phyloP scores from a whole-genome alignment of 2,113 vertebrate species.

The Pluvialis apricaria region DNA sequence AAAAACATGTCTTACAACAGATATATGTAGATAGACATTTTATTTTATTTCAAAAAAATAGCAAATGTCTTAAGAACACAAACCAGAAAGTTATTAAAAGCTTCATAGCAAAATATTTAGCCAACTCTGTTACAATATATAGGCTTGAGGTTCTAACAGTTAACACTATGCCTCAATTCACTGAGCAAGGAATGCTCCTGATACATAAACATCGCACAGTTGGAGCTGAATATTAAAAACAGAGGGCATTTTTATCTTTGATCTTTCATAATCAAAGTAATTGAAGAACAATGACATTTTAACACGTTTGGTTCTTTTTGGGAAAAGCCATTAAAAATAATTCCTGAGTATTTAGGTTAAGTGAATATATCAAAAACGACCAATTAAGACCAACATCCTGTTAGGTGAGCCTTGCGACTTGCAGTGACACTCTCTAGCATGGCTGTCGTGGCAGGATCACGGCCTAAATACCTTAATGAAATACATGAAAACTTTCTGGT shows the following conservation, averaged over 20 bases:
- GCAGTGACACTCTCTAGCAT: background rate
- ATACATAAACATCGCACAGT: background rate
- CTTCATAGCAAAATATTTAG: slow-evolving; percentile 77
- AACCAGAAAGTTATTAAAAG: slow-evolving; percentile 75
- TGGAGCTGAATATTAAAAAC: background rate
- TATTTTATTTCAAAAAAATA: slow-evolving; percentile 71
- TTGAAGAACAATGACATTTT: background rate
- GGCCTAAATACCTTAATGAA: background rate
- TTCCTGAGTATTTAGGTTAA: slow-evolving; percentile 73
- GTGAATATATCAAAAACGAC: background rate
- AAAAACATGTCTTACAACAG: background rate
- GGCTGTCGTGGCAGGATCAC: background rate
- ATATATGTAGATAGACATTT: slow-evolving; percentile 50
- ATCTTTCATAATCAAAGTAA: background rate
- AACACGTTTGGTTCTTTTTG: slow-evolving; percentile 38
- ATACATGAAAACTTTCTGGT: slow-evolving; percentile 21
- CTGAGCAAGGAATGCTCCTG: slow-evolving; percentile 29
- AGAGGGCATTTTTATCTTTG: background rate
- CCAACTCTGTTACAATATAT: slow-evolving; percentile 67
- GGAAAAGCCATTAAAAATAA: slow-evolving; percentile 57
- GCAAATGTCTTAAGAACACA: slow-evolving; percentile 72
- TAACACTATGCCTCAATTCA: slow-evolving; percentile 52
- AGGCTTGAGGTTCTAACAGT: slow-evolving; percentile 67
- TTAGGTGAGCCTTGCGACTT: background rate
- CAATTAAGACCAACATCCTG: background rate